Conservation (phyloP, 2,797 vertebrate genomes). For the Remorina albescens region DNA sequence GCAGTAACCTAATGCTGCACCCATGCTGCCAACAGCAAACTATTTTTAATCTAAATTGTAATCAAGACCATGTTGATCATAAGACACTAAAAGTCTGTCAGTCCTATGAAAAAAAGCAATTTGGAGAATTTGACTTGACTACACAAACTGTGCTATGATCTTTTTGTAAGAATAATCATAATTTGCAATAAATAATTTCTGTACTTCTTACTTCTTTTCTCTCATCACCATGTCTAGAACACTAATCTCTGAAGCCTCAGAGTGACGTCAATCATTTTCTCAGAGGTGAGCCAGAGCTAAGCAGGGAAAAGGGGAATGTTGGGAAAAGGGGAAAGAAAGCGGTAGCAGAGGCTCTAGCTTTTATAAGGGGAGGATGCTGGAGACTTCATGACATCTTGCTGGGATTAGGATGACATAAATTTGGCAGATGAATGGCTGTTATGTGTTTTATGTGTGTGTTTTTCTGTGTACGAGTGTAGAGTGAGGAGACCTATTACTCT, state of each 20-base stretch:
- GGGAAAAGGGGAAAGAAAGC: constrained; percentile 25
- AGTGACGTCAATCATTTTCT: constrained; percentile 19
- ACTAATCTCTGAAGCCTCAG: neutral
- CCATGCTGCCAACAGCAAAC: no score
- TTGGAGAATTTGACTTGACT: neutral
- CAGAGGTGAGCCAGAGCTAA: constrained; percentile 33
- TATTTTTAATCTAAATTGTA: no score
- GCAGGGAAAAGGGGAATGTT: constrained; percentile 27
- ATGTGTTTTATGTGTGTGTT: constrained; percentile 29
- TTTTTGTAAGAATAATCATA: neutral
- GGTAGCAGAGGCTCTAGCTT: constrained; percentile 38
- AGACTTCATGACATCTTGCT: constrained; percentile 44
- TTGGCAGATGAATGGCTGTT: constrained; percentile 39
- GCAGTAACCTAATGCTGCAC: no score
- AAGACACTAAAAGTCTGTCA: neutral
- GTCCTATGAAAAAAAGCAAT: neutral
- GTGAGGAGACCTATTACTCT: constrained; percentile 29
- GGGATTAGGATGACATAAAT: constrained; percentile 58
- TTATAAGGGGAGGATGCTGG: constrained; percentile 47
- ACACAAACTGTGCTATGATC: neutral
- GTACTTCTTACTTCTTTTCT: constrained; percentile 8
- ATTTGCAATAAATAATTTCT: constrained; percentile 3
- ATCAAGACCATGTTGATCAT: neutral
- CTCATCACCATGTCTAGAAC: neutral
- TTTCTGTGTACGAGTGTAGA: constrained; percentile 30